Conservation (phyloP, 2,113 vertebrate species). For the Sinocyclocheilus anophthalmus region DNA sequence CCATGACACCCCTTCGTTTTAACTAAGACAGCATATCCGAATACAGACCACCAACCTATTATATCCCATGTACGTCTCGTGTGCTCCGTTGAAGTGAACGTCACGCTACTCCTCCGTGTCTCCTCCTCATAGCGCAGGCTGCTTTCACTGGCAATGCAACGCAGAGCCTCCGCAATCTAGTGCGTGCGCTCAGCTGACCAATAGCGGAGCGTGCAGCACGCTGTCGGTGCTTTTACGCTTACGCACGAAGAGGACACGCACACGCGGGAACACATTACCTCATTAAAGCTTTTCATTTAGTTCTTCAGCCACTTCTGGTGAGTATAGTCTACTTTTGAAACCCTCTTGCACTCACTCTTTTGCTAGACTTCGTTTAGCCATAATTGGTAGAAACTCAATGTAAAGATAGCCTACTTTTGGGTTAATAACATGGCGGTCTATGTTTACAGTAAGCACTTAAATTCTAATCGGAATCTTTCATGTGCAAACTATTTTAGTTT, state of each 20-base stretch:
- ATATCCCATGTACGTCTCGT: background rate
- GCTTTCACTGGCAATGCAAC: slow-evolving; percentile 5
- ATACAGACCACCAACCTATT: background rate
- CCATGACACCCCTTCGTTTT: background rate
- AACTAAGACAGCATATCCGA: background rate
- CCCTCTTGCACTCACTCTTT: background rate
- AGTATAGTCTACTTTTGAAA: background rate
- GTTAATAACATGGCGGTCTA: background rate
- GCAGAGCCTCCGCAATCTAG: slow-evolving; percentile 46
- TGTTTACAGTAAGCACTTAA: background rate
- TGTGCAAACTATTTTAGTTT: background rate
- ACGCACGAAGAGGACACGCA: slow-evolving; percentile 30
- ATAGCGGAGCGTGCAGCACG: slow-evolving; percentile 17
- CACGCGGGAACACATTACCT: background rate
- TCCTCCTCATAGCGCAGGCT: slow-evolving; percentile 30
- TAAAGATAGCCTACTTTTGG: background rate
- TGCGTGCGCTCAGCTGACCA: slow-evolving; percentile 38
- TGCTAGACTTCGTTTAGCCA: background rate
- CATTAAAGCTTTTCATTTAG: background rate
- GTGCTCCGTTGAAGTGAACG: slow-evolving; percentile 17
- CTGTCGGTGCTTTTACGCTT: background rate
- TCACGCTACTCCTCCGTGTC: slow-evolving; percentile 12
- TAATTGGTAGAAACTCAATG: background rate
- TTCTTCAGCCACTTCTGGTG: background rate
- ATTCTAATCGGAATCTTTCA: background rate